These are phyloP conservation scores for Drosophila hamatofila DNA, from an alignment of 2,888 invertebrate genomes.

Conservation along the genomic window DNA sequence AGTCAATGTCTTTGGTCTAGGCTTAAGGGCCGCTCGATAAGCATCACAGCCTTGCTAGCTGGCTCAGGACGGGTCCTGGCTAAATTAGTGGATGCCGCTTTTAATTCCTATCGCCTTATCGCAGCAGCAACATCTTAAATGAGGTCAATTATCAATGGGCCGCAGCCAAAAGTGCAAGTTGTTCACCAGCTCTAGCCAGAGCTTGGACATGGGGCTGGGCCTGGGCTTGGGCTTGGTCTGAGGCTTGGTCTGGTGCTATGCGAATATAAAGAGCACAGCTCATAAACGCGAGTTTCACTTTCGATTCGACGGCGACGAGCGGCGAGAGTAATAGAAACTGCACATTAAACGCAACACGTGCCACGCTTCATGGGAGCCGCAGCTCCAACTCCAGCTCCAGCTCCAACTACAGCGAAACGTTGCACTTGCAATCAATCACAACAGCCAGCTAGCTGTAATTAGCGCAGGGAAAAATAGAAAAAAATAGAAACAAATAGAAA, in stretches of 20 bases:
- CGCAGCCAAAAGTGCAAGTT: slow-evolving; percentile 78
- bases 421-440: slow-evolving; percentile 80
- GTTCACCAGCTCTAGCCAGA: slow-evolving; percentile 38
- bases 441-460: slow-evolving; percentile 71
- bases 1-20: slow-evolving; percentile 73
- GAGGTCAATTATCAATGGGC: slow-evolving; percentile 79
- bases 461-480: slow-evolving; percentile 75
- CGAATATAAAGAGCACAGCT: slow-evolving; percentile 46
- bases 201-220: slow-evolving; percentile 10
- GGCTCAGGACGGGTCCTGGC: slow-evolving; percentile 39
- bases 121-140: slow-evolving; percentile 73
- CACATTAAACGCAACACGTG: slow-evolving; percentile 80
- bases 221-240: slow-evolving; percentile 2
- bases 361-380: slow-evolving; percentile 77
- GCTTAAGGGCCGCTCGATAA: slow-evolving; percentile 79
- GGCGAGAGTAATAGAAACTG: slow-evolving; percentile 82
- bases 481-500: slow-evolving; percentile 25
- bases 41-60: slow-evolving; percentile 63
- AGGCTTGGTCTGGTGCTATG: neutral
- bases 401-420: slow-evolving; percentile 48
- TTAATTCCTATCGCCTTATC: slow-evolving; percentile 78
- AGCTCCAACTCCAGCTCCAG: slow-evolving; percentile 27
- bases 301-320: slow-evolving; percentile 51
- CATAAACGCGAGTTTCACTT: slow-evolving; percentile 78
- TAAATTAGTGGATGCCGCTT: slow-evolving; percentile 82